Conservation (phyloP, 2,113 vertebrate genomes). For the Apodemus sylvaticus region DNA sequence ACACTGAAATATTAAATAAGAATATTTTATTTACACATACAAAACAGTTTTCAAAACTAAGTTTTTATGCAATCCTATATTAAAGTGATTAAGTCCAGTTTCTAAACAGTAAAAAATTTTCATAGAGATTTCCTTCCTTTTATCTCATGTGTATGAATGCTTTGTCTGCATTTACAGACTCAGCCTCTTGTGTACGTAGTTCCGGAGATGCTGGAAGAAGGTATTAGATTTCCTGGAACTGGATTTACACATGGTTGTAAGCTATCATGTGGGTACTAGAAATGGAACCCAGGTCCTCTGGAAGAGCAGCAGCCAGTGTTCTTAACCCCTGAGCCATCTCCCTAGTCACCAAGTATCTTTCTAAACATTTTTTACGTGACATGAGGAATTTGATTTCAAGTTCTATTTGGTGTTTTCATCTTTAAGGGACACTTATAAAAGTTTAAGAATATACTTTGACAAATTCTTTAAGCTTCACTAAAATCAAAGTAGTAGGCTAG, state of each 20-base stretch:
- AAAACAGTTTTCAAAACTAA: conserved; percentile 37
- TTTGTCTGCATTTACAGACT: background rate
- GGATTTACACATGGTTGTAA: background rate
- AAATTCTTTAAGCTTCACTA: conserved; percentile 9
- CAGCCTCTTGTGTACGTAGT: too few relatives aligned
- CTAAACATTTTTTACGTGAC: background rate
- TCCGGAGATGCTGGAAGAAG: background rate
- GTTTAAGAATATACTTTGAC: background rate
- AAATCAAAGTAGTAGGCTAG: background rate
- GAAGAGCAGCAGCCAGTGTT: background rate
- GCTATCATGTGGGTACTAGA: background rate
- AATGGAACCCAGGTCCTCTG: background rate
- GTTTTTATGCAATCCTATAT: background rate
- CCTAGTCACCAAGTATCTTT: too few relatives aligned
- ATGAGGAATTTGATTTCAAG: background rate
- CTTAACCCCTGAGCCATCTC: background rate
- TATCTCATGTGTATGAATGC: background rate
- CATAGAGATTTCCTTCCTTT: background rate
- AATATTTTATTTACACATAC: background rate
- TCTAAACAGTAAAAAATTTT: background rate
- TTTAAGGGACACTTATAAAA: conserved; percentile 20
- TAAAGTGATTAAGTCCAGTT: conserved; percentile 15
- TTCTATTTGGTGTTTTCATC: background rate
- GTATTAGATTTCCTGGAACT: background rate
- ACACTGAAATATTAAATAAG: conserved; percentile 3